phyloP scores from a whole-genome alignment of 1,140 invertebrate species.

The Drosophila guanche region DNA sequence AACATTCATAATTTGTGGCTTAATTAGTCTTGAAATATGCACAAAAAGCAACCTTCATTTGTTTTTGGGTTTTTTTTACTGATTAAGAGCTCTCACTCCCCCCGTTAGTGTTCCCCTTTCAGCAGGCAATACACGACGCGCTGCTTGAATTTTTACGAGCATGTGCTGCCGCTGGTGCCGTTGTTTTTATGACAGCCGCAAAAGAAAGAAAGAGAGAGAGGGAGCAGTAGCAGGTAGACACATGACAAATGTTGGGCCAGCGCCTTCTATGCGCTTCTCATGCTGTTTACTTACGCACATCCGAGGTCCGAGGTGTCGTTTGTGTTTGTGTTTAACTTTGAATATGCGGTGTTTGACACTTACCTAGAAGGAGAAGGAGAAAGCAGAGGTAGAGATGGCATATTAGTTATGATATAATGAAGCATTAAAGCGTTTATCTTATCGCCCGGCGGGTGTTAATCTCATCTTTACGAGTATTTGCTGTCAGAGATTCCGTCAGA shows the following conservation, averaged over 20 bases:
- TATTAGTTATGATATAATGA: slow-evolving; percentile 12
- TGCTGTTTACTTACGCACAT: slow-evolving; percentile 9
- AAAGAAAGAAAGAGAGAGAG: neutral
- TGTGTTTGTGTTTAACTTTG: slow-evolving; percentile 5
- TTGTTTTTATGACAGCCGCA: no score
- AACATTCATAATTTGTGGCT: slow-evolving; percentile 68
- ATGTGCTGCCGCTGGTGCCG: no score
- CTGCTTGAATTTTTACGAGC: no score
- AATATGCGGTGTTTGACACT: slow-evolving; percentile 24
- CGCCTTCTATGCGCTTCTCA: slow-evolving; percentile 15
- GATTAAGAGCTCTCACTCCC: slow-evolving; percentile 20
- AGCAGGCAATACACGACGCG: neutral
- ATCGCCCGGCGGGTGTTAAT: slow-evolving; percentile 6
- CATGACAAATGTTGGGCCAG: no score
- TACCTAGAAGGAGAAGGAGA: slow-evolving; percentile 55
- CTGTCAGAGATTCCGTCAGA: neutral
- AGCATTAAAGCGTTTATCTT: slow-evolving; percentile 13
- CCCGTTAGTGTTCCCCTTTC: slow-evolving; percentile 25
- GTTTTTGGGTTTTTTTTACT: slow-evolving; percentile 16
- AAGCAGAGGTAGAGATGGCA: neutral
- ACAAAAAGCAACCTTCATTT: slow-evolving; percentile 27
- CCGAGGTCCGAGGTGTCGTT: no score
- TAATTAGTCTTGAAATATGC: slow-evolving; percentile 73
- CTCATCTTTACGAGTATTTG: slow-evolving; percentile 15
- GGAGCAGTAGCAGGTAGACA: no score